phyloP scores from a whole-genome alignment of 2,888 invertebrate genomes.

The Meandrusa payeni region DNA sequence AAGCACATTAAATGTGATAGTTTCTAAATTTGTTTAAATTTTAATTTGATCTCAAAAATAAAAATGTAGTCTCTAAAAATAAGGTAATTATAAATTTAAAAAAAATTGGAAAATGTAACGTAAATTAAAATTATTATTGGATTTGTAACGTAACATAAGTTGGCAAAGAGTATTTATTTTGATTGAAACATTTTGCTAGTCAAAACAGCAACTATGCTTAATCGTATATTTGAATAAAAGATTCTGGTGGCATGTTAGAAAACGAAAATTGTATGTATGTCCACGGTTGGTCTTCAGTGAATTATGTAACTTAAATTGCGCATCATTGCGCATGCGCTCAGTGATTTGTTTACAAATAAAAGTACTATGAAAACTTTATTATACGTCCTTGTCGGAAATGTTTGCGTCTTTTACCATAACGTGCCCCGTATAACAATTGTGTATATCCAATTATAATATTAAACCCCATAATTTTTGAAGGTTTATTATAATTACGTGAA shows the following conservation, averaged over 20 bases:
- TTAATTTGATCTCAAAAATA: slow-evolving; percentile 14
- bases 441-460: slow-evolving; percentile 2
- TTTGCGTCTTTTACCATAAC: slow-evolving; percentile 13
- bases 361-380: too few species aligned
- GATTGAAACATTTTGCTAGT: not conserved
- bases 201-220: slow-evolving; percentile 1
- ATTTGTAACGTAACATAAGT: not conserved
- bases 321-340: not conserved
- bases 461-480: slow-evolving; percentile 20
- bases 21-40: slow-evolving; percentile 4
- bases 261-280: too few species aligned
- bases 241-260: too few species aligned
- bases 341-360: slow-evolving; percentile 1
- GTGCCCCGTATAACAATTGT: not conserved
- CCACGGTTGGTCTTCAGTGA: too few species aligned
- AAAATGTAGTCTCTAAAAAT: not conserved
- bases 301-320: too few species aligned
- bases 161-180: too few species aligned
- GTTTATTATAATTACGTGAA: slow-evolving; percentile 25
- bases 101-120: not conserved
- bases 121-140: not conserved
- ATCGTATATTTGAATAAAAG: not conserved
- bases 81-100: not conserved
- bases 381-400: slow-evolving; percentile 19
- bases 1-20: slow-evolving; percentile 1